These are phyloP conservation scores for Catajapyx aquilonaris DNA, from an alignment of 1,140 invertebrate species.

Conservation along the genomic window DNA sequence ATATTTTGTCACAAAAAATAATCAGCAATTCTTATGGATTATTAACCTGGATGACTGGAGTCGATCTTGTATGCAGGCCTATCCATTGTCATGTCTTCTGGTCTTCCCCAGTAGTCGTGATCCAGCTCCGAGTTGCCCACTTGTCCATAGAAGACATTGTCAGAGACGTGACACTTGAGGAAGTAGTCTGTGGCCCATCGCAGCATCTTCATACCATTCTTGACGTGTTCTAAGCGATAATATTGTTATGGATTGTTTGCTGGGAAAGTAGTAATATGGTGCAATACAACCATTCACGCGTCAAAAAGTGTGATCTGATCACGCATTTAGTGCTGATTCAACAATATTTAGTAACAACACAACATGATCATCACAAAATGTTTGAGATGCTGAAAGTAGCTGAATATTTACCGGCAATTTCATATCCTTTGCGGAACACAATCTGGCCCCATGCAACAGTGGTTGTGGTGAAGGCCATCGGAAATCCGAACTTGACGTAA, in stretches of 20 bases:
- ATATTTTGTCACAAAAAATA: constrained; percentile 1
- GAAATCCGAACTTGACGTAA: constrained; percentile 21
- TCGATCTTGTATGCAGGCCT: constrained; percentile 19
- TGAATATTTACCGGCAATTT: constrained; percentile 6
- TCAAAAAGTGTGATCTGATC: no score
- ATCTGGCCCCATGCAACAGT: constrained; percentile 18
- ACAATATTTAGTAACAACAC: neutral
- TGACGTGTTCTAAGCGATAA: constrained; percentile 12
- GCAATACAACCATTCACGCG: no score
- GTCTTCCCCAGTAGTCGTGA: constrained; percentile 15
- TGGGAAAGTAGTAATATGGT: neutral
- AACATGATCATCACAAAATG: neutral
- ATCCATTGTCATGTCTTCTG: constrained; percentile 21
- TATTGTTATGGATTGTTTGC: neutral
- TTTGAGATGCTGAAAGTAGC: neutral
- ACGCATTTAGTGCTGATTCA: neutral
- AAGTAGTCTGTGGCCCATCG: constrained; percentile 23
- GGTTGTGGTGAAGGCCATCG: constrained; percentile 18
- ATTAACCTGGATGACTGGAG: constrained; percentile 8
- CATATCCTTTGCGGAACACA: constrained; percentile 11
- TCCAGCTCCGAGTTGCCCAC: constrained; percentile 12
- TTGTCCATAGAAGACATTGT: constrained; percentile 14
- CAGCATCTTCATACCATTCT: constrained; percentile 15
- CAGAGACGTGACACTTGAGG: constrained; percentile 17
- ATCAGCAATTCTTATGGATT: neutral